Evolutionary conservation across 1,140 invertebrate genomes (phyloP).

Genomic region (Harpegnathos saltator): DNA sequence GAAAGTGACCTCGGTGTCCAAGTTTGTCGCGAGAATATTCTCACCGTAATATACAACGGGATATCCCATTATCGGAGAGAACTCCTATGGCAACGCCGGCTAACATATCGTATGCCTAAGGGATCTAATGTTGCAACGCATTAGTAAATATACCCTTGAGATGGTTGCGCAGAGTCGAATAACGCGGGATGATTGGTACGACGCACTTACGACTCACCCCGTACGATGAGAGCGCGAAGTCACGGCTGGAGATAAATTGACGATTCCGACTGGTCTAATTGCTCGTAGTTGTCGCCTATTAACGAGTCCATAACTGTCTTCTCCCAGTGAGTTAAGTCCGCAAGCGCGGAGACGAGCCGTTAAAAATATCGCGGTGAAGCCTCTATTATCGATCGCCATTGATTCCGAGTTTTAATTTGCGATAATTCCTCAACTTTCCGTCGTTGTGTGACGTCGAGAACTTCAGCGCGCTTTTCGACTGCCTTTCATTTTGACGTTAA

Average conservation of each 20-base stretch:
- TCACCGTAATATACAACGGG: background rate
- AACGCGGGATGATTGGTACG: constrained; percentile 3
- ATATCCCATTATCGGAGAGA: background rate
- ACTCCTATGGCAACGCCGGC: background rate
- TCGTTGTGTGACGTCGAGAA: no score
- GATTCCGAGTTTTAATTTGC: no score
- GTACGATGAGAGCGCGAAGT: constrained; percentile 2
- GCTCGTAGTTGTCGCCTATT: no score
- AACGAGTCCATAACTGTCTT: no score
- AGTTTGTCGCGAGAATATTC: background rate
- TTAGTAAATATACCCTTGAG: constrained; percentile 22
- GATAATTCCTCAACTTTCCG: no score
- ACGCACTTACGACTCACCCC: background rate
- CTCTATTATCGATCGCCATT: no score
- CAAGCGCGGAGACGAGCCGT: no score
- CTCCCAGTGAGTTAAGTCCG: no score
- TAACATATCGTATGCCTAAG: constrained; percentile 32
- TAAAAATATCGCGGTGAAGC: no score
- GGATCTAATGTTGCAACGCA: constrained; percentile 40
- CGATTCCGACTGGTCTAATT: background rate
- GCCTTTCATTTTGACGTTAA: no score
- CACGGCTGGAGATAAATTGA: background rate
- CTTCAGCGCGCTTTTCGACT: no score
- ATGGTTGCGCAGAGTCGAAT: background rate
- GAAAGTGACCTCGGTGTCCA: background rate